phyloP scores from a whole-genome alignment of 2,113 vertebrate genomes.

The Bos javanicus region DNA sequence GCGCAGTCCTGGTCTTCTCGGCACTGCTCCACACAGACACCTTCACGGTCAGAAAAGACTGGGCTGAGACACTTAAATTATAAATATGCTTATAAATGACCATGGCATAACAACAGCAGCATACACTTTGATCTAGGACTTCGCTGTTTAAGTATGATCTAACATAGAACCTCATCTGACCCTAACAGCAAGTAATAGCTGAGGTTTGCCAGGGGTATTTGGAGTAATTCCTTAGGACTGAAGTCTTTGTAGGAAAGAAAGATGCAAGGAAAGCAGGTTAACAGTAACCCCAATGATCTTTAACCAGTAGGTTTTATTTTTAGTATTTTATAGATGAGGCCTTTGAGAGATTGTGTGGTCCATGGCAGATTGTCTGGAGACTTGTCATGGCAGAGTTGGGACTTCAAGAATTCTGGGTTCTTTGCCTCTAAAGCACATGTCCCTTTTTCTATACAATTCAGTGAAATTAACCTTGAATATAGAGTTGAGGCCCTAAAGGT shows the following conservation, averaged over 20 bases:
- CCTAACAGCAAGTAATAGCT: neutral
- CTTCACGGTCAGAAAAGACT: neutral
- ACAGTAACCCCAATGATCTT: neutral
- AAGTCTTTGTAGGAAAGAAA: neutral
- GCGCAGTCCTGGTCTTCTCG: neutral
- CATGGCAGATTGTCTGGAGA: too few relatives aligned
- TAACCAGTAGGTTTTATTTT: neutral
- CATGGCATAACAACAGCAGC: neutral
- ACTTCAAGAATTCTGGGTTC: neutral
- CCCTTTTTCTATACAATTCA: neutral
- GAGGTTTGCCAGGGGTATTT: neutral
- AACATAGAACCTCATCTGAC: neutral
- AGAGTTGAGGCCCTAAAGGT: neutral
- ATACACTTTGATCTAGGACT: neutral
- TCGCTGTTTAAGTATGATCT: neutral
- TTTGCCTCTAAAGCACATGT: neutral
- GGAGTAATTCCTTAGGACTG: neutral
- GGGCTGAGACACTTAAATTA: neutral
- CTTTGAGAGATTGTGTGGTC: neutral
- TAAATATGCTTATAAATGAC: neutral
- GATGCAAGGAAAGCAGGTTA: neutral
- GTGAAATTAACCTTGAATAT: neutral
- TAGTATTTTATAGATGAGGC: neutral
- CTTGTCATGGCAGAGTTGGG: neutral
- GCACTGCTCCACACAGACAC: neutral